Conservation (phyloP, 2,797 vertebrate species). For the Lacerta bilineata region DNA sequence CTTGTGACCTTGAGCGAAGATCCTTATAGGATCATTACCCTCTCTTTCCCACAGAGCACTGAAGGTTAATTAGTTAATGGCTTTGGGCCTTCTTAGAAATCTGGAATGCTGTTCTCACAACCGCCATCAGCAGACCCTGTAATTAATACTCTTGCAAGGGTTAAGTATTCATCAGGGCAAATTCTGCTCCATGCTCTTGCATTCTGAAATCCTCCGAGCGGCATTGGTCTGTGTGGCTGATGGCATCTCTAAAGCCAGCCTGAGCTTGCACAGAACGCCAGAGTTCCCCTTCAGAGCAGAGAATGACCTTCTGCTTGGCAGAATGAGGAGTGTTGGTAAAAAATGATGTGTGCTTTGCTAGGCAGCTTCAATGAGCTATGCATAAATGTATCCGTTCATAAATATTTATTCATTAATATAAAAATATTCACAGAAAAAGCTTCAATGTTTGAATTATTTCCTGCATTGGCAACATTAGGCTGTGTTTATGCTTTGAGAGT, state of each 20-base stretch:
- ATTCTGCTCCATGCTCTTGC: not conserved
- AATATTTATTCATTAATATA: not conserved
- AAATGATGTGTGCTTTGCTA: not conserved
- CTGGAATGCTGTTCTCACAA: not conserved
- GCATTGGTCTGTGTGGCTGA: not conserved
- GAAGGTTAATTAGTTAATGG: slow-evolving; percentile 27
- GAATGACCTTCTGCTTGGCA: not conserved
- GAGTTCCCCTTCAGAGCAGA: no score
- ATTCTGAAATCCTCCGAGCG: not conserved
- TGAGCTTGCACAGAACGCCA: not conserved
- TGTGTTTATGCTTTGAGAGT: no score
- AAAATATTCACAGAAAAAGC: not conserved
- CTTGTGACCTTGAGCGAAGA: not conserved
- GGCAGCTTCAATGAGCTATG: not conserved
- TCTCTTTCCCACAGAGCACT: not conserved
- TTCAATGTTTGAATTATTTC: not conserved
- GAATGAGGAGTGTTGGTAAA: not conserved
- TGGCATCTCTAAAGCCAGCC: not conserved
- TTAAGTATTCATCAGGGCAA: not conserved
- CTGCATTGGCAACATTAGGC: no score
- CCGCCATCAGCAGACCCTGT: not conserved
- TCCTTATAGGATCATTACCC: not conserved
- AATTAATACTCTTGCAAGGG: not conserved
- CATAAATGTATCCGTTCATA: not conserved
- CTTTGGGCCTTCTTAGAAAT: not conserved